Evolutionary conservation across 2,797 vertebrate species (phyloP).

Genomic region (Manis javanica): DNA sequence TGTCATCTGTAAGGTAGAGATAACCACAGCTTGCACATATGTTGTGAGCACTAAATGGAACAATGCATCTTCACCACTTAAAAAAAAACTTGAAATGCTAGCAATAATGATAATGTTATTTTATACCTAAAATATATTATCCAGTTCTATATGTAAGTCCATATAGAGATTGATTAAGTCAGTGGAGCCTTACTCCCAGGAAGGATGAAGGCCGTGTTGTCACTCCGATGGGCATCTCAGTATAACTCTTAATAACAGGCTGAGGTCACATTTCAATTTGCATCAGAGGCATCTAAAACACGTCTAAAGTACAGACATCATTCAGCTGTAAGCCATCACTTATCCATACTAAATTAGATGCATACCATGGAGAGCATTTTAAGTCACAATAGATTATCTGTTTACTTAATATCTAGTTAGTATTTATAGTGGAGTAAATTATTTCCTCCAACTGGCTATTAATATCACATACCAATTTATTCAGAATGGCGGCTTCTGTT

Average conservation of each 20-base stretch:
- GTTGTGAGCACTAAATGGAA: not conserved
- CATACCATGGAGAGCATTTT: not conserved
- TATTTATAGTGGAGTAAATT: conserved; percentile 55
- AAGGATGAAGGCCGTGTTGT: conserved; percentile 23
- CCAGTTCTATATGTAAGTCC: not conserved
- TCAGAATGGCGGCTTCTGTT: conserved; percentile 35
- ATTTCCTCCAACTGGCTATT: conserved; percentile 57
- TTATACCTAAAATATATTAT: not conserved
- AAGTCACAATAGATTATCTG: conserved; percentile 57
- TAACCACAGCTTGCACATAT: not conserved
- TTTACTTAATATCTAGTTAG: conserved; percentile 64
- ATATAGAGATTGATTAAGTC: not conserved
- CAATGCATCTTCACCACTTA: not conserved
- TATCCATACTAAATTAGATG: conserved; percentile 45
- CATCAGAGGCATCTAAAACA: not conserved
- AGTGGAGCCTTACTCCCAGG: not conserved
- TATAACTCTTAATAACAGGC: not conserved
- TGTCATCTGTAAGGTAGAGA: not conserved
- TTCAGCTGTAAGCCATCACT: not conserved
- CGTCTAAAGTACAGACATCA: not conserved
- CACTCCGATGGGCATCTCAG: not conserved
- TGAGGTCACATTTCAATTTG: conserved; percentile 60
- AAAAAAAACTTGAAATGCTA: not conserved
- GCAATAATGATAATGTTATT: not conserved
- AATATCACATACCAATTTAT: conserved; percentile 53